Evolutionary conservation across 2,113 vertebrate genomes (phyloP), one percentile per base, ranked within the genome.

Genomic region (Potamarius usumacintae): DNA sequence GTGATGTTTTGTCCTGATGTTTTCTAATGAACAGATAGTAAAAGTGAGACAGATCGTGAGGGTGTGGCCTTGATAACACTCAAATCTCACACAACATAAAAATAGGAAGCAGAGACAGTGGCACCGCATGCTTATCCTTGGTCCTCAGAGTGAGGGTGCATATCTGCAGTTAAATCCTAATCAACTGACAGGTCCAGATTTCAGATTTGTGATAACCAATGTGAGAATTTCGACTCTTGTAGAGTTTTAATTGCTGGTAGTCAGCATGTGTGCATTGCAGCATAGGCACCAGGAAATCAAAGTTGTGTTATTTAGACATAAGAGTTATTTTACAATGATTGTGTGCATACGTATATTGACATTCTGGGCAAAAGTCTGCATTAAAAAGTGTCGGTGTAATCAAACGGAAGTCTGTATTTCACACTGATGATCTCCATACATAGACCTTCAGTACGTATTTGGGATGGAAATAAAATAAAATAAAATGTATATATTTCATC

Each of bases 21-120:
- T 87, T 82, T 50, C 25, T 11, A 60, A 34, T 48, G 50, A 53
- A 52, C 7, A n/a, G 83, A 82, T 87, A 57, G 60, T 25, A 90
- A 84, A 62, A 87, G 58, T 81, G n/a, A 76, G 89, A 91, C 89
- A 88, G 53, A 82, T 92, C 88, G 90, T 92, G 89, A 92, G 95
- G 95, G 95, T 95, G 95, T 93, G 95, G 95, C 92, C 89, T 91
- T 91, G 76, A 86, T 52, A 30, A 63, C 85, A 87, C 86, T 79
- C n/a, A 90, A 90, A 92, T 89, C 92, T 90, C 88, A 88, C 88
- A 81, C 86, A 78, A 89, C 86, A 30, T 50, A 71, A 93, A 63
- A 84, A 89, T 90, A 94, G 95, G 94, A 91, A 94, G 94, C 92
- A 85, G 72, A 91, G 82, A 88, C 50, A 55, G 86, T 87, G 88